A percentile compares a stretch with the other conserved stretches of the same genome.
Conservation (phyloP, 1,140 invertebrate species). For the Ylistrum balloti region DNA sequence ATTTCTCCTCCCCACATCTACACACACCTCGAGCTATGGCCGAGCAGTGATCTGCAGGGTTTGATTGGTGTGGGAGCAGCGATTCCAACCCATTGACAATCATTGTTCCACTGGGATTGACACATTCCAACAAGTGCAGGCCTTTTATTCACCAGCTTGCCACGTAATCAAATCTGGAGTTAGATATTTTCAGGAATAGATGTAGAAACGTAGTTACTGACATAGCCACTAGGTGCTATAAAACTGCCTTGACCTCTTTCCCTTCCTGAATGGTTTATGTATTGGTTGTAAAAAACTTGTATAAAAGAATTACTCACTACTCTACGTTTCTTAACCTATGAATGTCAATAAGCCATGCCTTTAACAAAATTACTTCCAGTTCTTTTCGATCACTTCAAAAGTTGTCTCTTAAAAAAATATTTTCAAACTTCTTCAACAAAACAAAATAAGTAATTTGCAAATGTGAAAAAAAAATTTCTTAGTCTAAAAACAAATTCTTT, state of each 20-base stretch:
- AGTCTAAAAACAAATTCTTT: too few species aligned
- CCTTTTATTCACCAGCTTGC: slow-evolving; percentile 24
- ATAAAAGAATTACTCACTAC: not conserved
- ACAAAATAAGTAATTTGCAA: not conserved
- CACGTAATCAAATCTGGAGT: slow-evolving; percentile 33
- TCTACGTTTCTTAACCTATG: not conserved
- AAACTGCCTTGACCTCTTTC: slow-evolving; percentile 19
- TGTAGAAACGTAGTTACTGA: not conserved
- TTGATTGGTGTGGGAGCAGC: not conserved
- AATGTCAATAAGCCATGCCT: not conserved
- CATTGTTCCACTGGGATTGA: not conserved
- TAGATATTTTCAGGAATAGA: slow-evolving; percentile 29
- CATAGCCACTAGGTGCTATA: not conserved
- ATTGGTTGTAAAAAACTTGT: not conserved
- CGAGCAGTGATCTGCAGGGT: not conserved
- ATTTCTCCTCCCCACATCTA: not conserved
- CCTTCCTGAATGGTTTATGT: not conserved
- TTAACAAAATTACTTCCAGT: not conserved
- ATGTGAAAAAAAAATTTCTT: not conserved
- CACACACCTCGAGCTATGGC: not conserved
- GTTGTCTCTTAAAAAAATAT: not conserved
- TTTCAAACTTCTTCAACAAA: too few species aligned
- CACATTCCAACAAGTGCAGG: not conserved
- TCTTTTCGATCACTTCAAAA: not conserved
- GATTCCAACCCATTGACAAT: slow-evolving; percentile 19